These are phyloP conservation scores for Halictus ligatus DNA, from an alignment of 2,888 invertebrate genomes.

Conservation along the genomic window DNA sequence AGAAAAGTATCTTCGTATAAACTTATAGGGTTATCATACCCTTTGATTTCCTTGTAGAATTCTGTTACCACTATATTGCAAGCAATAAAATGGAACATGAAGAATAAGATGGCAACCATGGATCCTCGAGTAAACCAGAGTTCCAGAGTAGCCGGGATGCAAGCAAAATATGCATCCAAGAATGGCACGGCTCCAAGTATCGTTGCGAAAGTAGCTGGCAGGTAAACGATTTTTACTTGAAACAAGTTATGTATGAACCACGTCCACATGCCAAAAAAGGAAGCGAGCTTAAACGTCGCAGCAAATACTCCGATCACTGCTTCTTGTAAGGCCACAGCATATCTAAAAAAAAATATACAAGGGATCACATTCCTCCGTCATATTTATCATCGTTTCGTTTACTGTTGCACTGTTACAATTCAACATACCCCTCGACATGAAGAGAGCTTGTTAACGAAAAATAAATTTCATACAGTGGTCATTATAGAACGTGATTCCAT, in stretches of 20 bases:
- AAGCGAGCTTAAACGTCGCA: constrained; percentile 98
- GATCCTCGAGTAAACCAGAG: constrained; percentile 97
- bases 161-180: constrained; percentile 97
- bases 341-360: constrained; percentile 84
- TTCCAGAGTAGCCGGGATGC: constrained; percentile 96
- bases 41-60: constrained; percentile 98
- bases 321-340: constrained; percentile 93
- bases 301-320: constrained; percentile 97
- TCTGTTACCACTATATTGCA: constrained; percentile 97
- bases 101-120: constrained; percentile 92
- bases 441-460: constrained; percentile 67
- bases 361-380: not conserved
- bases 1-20: not conserved
- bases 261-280: constrained; percentile 99
- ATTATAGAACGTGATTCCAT: not conserved
- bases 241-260: constrained; percentile 99
- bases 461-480: constrained; percentile 25
- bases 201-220: constrained; percentile 97
- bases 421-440: constrained; percentile 75
- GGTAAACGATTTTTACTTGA: constrained; percentile 96
- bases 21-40: constrained; percentile 85
- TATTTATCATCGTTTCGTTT: not conserved
- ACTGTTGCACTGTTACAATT: constrained; percentile 15
- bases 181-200: constrained; percentile 98
- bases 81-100: constrained; percentile 94